Base-by-base conservation (phyloP, 2,888 invertebrate species). In the Latrodectus elegans region DNA sequence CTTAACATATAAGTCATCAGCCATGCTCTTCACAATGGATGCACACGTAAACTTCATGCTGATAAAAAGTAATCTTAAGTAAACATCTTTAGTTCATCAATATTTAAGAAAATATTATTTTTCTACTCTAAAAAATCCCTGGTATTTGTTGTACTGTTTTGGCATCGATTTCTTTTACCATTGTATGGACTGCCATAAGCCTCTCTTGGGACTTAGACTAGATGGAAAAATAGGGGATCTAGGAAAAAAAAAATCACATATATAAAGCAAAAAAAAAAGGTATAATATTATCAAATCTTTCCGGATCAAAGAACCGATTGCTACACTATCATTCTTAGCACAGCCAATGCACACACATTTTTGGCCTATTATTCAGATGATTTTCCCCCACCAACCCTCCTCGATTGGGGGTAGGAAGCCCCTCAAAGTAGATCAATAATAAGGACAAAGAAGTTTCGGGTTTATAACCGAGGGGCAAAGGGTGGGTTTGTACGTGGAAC, bases 251-350 rank as follows among this genome's bases (percentile, higher is more conserved):
- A 38, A 38, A 38, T 38, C 38, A 38, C 38, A 38, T 38, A 38
- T 38, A 38, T 38, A 38, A 38, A 26, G 22, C 9, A 67, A n/a
- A n/a, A n/a, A 52, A 53, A 51, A 22, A 74, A 70, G 73, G 73
- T 81, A 87, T 73, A 81, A 87, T 87, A 87, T 87, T 82, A 87
- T 87, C 86, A 76, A 87, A 87, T 87, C 86, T 87, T 87, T 87
- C 64, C 86, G 86, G 81, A 87, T 87, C 86, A 87, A 52, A 60
- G 86, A 65, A 76, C 55, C 86, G 81, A 82, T 82, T 82, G 82
- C 82, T 75, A 70, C 70, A 75, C 74, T 82, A 75, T 74, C 75
- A 75, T 75, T 75, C 68, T 72, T 75, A 60, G 70, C 70, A 55
- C 71, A 74, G 75, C 82, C 77, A 72, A 55, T 52, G 81, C 86